Evolutionary conservation across 1,140 invertebrate species (phyloP).

Genomic region (Apolygus lucorum): DNA sequence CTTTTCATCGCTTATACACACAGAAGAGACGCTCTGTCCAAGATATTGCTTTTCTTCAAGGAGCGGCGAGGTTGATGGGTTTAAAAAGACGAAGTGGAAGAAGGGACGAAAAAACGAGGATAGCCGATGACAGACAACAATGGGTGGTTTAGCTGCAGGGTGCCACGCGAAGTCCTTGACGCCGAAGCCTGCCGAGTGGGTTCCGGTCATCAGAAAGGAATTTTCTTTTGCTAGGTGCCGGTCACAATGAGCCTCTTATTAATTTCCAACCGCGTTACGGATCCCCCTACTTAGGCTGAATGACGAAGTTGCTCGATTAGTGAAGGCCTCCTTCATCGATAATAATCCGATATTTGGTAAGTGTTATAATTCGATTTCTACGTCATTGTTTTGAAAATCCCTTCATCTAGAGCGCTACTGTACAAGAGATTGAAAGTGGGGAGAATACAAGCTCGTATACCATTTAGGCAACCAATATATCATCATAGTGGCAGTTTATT

Average conservation of each 20-base stretch:
- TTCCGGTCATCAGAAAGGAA: neutral
- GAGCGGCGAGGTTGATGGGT: neutral
- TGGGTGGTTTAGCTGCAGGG: neutral
- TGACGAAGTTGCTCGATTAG: no score
- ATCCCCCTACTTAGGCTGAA: no score
- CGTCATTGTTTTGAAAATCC: no score
- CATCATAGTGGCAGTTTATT: no score
- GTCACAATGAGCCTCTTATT: conserved; percentile 1
- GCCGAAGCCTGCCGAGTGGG: no score
- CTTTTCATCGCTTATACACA: neutral
- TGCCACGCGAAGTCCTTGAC: conserved; percentile 6
- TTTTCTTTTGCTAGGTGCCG: neutral
- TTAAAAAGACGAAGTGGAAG: neutral
- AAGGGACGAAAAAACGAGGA: neutral
- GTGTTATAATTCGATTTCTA: no score
- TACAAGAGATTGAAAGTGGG: no score
- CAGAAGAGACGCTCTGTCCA: neutral
- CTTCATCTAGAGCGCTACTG: no score
- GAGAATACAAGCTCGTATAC: no score
- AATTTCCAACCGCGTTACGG: neutral
- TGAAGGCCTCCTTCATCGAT: no score
- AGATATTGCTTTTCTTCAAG: conserved; percentile 1
- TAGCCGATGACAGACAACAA: conserved; percentile 19
- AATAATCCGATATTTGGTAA: no score
- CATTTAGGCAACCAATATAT: no score